A percentile compares a stretch with the other conserved stretches of the same genome.
These are phyloP conservation scores for Pocota personata DNA, from an alignment of 2,888 invertebrate genomes.

Conservation along the genomic window DNA sequence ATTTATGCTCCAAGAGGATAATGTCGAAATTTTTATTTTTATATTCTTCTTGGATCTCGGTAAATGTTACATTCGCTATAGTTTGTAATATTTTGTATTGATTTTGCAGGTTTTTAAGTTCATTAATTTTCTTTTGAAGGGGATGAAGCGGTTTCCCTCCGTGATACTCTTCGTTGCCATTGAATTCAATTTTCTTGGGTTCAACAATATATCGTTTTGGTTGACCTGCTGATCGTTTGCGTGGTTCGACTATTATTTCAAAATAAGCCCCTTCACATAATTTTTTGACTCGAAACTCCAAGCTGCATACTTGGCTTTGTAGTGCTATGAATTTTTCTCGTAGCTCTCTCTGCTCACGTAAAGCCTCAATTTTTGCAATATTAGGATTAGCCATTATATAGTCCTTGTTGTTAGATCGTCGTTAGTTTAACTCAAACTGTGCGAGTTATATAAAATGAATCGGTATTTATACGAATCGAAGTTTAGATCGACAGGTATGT, in stretches of 20 bases:
- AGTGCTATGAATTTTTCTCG: background rate
- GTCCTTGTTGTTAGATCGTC: background rate
- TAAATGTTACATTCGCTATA: background rate
- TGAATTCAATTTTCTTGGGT: background rate
- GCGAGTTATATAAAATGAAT: background rate
- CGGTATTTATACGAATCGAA: background rate
- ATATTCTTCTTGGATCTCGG: too few relatives aligned
- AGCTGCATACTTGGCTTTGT: background rate
- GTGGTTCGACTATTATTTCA: slow-evolving; percentile 1
- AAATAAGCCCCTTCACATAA: slow-evolving; percentile 12
- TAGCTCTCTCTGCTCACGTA: background rate
- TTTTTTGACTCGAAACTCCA: slow-evolving; percentile 1
- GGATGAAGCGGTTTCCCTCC: background rate
- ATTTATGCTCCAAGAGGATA: too few relatives aligned
- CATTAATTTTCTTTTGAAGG: background rate
- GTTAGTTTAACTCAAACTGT: background rate
- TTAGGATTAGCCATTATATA: background rate
- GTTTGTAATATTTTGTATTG: background rate
- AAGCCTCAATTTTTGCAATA: background rate
- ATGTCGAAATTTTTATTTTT: too few relatives aligned
- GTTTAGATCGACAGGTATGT: background rate
- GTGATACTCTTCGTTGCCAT: background rate
- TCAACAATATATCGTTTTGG: background rate
- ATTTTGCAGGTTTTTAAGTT: slow-evolving; percentile 10
- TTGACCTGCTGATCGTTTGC: background rate